Percentiles rank a stretch among this genome's conserved stretches.
phyloP scores from a whole-genome alignment of 2,797 vertebrate genomes.

The Hydrolagus colliei region DNA sequence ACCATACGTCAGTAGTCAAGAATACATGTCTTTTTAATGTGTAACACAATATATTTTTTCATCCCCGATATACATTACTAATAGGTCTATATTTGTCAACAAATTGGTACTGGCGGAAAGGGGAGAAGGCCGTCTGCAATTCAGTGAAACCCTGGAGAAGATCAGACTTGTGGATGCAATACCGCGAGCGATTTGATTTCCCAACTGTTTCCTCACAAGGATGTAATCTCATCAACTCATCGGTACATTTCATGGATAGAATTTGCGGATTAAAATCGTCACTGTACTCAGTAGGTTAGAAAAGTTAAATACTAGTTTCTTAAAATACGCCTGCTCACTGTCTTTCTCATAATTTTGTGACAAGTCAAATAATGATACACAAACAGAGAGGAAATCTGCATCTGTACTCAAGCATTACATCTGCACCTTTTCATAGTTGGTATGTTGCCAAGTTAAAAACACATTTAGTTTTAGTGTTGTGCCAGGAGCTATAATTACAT shows the following conservation, averaged over 20 bases:
- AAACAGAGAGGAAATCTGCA: background rate
- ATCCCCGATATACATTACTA: background rate
- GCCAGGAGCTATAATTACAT: constrained; percentile 4
- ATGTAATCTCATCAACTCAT: background rate
- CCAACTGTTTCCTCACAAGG: background rate
- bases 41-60: constrained; percentile 25
- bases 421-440: background rate
- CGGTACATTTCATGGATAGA: background rate
- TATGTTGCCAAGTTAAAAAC: constrained; percentile 20
- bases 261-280: background rate
- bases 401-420: background rate
- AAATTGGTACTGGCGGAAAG: background rate
- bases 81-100: constrained; percentile 14
- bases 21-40: background rate
- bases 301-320: background rate
- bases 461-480: background rate
- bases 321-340: background rate
- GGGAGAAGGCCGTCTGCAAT: constrained; percentile 8
- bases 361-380: background rate
- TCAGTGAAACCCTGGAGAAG: background rate
- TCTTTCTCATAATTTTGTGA: background rate
- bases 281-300: background rate
- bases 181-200: background rate
- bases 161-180: background rate
- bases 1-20: background rate